Evolutionary conservation across 2,888 invertebrate species (phyloP).

Genomic region (Gastracanthus pulcherrimus): DNA sequence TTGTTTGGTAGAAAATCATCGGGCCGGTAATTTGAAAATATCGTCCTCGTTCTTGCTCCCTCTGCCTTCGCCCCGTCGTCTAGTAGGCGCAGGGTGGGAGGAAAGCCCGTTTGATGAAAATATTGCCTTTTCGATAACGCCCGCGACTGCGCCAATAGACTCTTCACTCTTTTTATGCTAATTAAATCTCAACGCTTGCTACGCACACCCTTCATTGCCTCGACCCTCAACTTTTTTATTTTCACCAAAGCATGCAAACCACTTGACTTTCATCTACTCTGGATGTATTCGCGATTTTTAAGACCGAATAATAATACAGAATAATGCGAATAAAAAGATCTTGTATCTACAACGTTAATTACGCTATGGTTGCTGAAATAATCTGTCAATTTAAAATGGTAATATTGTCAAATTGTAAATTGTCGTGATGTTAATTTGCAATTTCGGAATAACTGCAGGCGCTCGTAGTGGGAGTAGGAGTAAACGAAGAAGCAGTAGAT

Average conservation of each 20-base stretch:
- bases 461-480: background rate
- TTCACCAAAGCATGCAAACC: background rate
- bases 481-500: background rate
- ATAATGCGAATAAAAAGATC: background rate
- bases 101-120: slow-evolving; percentile 64
- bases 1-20: slow-evolving; percentile 74
- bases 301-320: too few species aligned
- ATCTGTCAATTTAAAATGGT: background rate
- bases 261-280: background rate
- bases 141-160: slow-evolving; percentile 52
- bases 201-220: slow-evolving; percentile 51
- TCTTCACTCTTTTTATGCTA: slow-evolving; percentile 58
- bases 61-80: background rate
- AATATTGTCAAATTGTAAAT: background rate
- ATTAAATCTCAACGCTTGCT: slow-evolving; percentile 58
- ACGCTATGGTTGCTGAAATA: background rate
- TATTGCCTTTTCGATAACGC: slow-evolving; percentile 65
- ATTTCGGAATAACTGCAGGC: background rate
- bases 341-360: background rate
- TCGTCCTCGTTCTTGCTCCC: slow-evolving; percentile 50
- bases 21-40: slow-evolving; percentile 75
- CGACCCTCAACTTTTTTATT: slow-evolving; percentile 67
- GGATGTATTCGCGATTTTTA: too few species aligned
- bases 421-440: background rate
- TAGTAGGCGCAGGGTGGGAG: slow-evolving; percentile 25